Evolutionary conservation across 1,140 invertebrate genomes (phyloP), one percentile per base, ranked within the genome.

Genomic region (Nomia melanderi): DNA sequence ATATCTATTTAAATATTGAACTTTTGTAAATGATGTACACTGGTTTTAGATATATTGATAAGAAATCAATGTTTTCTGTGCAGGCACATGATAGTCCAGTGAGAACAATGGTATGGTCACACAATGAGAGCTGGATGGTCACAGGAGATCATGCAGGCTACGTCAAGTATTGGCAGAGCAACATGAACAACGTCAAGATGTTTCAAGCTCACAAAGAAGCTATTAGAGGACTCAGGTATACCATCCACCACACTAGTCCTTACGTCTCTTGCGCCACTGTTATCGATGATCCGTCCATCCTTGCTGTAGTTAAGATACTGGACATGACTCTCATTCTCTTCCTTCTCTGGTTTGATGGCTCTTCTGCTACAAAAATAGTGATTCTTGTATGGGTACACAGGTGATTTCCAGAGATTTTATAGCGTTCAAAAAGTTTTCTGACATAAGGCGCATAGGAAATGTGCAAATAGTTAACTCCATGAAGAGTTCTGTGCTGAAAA

Each of bases 171-270:
- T 99, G 99, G 99, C 99, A 99, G 94, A 98, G 98, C 83, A 99
- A 99, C 93, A 99, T 99, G 99, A 99, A 99, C 93, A 99, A 99
- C 93, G 99, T 99, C 25, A 99, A 99, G 95, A 99, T 99, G 98
- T 99, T 98, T 94, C 98, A 99, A 93, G 99, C 98, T 41, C 99
- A 99, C 93, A 99, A 99, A 95, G 99, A 99, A 94, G 97, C 99
- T 78, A 96, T 99, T 87, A 95, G 99, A 92, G 98, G 98, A 93
- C 97, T 99, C 94, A 98, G 97, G 97, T 98, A 96, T 94, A 94
- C 92, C 90, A 88, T 89, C 86, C 83, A 91, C 89, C 90, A 91
- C 88, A 90, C 87, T 91, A 91, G 90, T 88, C 89, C 90, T 92
- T 91, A 91, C 85, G 87, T 91, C 86, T 91, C 75, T 86, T 85